A percentile compares a stretch with the other conserved stretches of the same genome.
Evolutionary conservation across 2,113 vertebrate species (phyloP).

Genomic region (Sminthopsis crassicaudata): DNA sequence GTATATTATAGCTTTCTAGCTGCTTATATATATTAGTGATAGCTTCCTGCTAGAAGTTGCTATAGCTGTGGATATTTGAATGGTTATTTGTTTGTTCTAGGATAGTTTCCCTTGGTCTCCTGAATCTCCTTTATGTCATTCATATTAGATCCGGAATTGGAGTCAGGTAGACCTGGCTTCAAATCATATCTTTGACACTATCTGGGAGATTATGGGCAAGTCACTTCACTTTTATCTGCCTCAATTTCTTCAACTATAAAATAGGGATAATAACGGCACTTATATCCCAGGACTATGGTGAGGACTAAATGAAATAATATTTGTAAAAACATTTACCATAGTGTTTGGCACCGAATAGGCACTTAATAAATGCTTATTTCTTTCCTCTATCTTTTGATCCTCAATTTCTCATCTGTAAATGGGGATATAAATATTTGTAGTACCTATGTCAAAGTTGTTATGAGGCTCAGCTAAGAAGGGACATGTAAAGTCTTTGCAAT

Average conservation of each 20-base stretch:
- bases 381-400: background rate
- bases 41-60: background rate
- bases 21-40: background rate
- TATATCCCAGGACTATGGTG: background rate
- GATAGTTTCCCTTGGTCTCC: background rate
- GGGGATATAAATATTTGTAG: background rate
- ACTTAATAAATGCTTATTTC: background rate
- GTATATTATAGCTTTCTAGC: background rate
- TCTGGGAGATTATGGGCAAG: background rate
- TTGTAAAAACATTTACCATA: background rate
- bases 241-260: background rate
- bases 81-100: background rate
- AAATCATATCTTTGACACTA: background rate
- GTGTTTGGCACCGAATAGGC: background rate
- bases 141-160: background rate
- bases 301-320: background rate
- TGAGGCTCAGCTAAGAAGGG: background rate
- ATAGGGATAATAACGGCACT: background rate
- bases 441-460: background rate
- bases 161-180: background rate
- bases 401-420: background rate
- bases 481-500: background rate
- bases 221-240: background rate
- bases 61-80: background rate
- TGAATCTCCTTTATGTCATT: background rate